phyloP scores from a whole-genome alignment of 2,888 invertebrate genomes.

The Cheilosia scutellata region DNA sequence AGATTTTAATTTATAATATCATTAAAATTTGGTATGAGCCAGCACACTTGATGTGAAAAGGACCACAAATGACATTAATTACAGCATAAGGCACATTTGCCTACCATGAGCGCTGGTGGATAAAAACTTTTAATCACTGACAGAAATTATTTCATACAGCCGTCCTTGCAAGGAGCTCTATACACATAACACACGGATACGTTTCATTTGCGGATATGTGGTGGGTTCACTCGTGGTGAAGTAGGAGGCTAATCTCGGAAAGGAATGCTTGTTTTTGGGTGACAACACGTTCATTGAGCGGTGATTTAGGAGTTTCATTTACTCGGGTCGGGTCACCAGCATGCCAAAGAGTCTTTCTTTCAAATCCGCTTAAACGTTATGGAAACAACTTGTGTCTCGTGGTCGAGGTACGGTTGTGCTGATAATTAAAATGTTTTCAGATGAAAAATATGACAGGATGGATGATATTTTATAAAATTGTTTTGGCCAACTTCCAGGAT shows the following conservation, averaged over 20 bases:
- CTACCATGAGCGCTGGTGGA: constrained; percentile 26
- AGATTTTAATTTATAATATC: constrained; percentile 42
- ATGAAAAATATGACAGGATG: constrained; percentile 59
- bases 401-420: constrained; percentile 55
- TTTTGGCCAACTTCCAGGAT: background rate
- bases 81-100: constrained; percentile 60
- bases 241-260: constrained; percentile 56
- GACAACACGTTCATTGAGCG: constrained; percentile 75
- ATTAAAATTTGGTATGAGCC: constrained; percentile 25
- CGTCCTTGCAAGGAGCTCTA: background rate
- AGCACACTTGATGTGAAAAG: constrained; percentile 76
- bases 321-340: constrained; percentile 18
- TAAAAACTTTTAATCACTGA: constrained; percentile 78
- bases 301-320: constrained; percentile 75
- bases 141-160: constrained; percentile 74
- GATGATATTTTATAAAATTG: constrained; percentile 44
- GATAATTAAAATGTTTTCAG: constrained; percentile 72
- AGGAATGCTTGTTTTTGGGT: constrained; percentile 62
- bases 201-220: constrained; percentile 22
- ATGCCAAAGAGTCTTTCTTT: constrained; percentile 41
- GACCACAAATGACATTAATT: constrained; percentile 74
- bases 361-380: constrained; percentile 83
- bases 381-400: constrained; percentile 79
- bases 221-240: constrained; percentile 23
- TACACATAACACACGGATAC: background rate